A percentile compares a stretch with the other conserved stretches of the same genome.
Conservation (phyloP, 2,113 vertebrate species). For the Perca fluviatilis region DNA sequence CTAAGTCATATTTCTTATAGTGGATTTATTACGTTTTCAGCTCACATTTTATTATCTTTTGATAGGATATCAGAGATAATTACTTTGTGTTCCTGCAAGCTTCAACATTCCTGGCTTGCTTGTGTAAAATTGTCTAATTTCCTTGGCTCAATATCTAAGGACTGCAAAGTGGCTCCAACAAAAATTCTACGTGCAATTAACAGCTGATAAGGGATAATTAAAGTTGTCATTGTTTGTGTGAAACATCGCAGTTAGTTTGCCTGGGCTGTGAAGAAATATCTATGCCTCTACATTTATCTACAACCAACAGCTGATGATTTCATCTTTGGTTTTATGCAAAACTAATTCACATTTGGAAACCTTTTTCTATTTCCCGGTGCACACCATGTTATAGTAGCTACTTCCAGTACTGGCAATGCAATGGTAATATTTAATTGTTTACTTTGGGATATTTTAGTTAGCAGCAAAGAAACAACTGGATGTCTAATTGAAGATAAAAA, state of each 20-base stretch:
- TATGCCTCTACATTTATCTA: slow-evolving; percentile 50
- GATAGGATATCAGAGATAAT: slow-evolving; percentile 34
- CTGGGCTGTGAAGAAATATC: slow-evolving; percentile 15
- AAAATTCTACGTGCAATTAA: slow-evolving; percentile 54
- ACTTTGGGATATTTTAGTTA: slow-evolving; percentile 10
- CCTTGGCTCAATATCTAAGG: slow-evolving; percentile 16
- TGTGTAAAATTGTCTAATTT: slow-evolving; percentile 19
- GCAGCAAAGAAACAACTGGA: slow-evolving; percentile 26
- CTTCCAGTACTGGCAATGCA: not conserved
- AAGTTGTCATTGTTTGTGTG: slow-evolving; percentile 51
- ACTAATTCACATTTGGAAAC: slow-evolving; percentile 49
- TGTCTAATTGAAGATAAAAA: slow-evolving; percentile 45
- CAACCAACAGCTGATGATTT: slow-evolving; percentile 44
- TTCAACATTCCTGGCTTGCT: slow-evolving; percentile 14
- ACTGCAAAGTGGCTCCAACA: slow-evolving; percentile 31
- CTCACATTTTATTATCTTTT: slow-evolving; percentile 2
- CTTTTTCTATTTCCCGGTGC: slow-evolving; percentile 43
- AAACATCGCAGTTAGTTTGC: slow-evolving; percentile 38
- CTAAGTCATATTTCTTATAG: not conserved
- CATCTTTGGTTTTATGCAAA: slow-evolving; percentile 46
- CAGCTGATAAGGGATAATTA: slow-evolving; percentile 63
- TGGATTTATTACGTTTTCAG: not conserved
- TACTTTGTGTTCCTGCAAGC: slow-evolving; percentile 24
- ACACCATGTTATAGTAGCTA: not conserved
- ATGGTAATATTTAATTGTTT: slow-evolving; percentile 14